phyloP scores from a whole-genome alignment of 2,797 vertebrate species.

The Dryobates pubescens region DNA sequence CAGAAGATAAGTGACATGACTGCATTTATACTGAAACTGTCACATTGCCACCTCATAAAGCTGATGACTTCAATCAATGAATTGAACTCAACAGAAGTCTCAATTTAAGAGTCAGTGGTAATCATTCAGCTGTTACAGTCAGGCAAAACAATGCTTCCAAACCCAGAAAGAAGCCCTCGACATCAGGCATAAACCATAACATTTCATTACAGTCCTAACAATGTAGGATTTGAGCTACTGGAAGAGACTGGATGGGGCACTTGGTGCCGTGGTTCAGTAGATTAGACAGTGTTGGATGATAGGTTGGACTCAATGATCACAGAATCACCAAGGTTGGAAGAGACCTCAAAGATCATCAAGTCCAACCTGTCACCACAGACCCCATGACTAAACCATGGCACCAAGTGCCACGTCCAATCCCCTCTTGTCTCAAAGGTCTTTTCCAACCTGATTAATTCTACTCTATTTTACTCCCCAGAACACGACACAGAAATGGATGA shows the following conservation, averaged over 20 bases:
- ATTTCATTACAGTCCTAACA: background rate
- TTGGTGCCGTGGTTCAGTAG: too few species aligned
- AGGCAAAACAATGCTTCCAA: background rate
- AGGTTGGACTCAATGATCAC: too few species aligned
- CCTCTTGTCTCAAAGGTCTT: too few species aligned
- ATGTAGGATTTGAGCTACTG: background rate
- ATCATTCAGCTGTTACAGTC: background rate
- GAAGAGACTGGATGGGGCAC: too few species aligned
- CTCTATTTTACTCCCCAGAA: background rate
- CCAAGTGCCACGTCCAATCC: too few species aligned
- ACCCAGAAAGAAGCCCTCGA: background rate
- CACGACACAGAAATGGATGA: background rate
- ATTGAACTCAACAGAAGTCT: background rate
- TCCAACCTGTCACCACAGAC: too few species aligned
- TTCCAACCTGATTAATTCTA: too few species aligned
- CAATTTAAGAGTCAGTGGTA: background rate
- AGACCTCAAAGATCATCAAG: too few species aligned
- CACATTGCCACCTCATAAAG: background rate
- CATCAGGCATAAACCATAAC: background rate
- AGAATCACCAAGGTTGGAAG: too few species aligned
- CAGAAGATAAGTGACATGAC: background rate
- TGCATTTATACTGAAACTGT: background rate
- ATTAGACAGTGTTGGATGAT: too few species aligned
- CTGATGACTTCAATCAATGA: background rate
- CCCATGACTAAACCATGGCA: too few species aligned